Percentiles rank a stretch among this genome's conserved stretches.
Conservation (phyloP, 2,888 invertebrate genomes). For the Petrolisthes manimaculis region DNA sequence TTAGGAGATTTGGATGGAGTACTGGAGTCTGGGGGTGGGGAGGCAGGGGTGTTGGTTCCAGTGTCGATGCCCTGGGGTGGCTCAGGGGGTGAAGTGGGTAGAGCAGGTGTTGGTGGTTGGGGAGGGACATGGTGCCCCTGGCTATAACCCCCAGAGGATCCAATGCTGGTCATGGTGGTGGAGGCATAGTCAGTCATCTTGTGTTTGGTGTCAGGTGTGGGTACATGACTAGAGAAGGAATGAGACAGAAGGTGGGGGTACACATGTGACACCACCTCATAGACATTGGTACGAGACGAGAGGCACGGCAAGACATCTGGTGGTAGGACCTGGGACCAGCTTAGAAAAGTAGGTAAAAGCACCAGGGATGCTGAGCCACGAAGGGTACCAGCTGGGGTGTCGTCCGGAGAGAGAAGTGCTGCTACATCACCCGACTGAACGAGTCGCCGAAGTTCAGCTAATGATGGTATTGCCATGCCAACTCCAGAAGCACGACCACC, state of each 20-base stretch:
- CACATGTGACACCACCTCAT: conserved; percentile 64
- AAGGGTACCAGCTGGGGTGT: conserved; percentile 64
- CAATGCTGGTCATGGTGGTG: conserved; percentile 25
- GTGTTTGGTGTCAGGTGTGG: not conserved
- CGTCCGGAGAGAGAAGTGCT: conserved; percentile 64
- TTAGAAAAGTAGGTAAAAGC: conserved; percentile 83
- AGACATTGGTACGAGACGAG: conserved; percentile 60
- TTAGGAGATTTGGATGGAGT: not conserved
- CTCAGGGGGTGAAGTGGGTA: not conserved
- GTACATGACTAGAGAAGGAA: conserved; percentile 52
- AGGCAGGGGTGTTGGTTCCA: conserved; percentile 41
- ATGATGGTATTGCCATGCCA: conserved; percentile 69
- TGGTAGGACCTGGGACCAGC: conserved; percentile 50
- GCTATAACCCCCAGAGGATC: conserved; percentile 24
- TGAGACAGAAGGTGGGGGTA: conserved; percentile 65
- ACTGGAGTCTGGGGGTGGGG: not conserved
- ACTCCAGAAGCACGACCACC: conserved; percentile 43
- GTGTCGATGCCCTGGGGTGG: conserved; percentile 28
- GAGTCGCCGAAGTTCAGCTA: conserved; percentile 78
- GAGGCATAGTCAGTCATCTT: conserved; percentile 25
- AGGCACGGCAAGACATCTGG: conserved; percentile 56
- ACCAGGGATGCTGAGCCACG: conserved; percentile 76
- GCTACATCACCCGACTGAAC: conserved; percentile 77
- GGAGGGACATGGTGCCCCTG: conserved; percentile 19
- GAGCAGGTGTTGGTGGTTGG: not conserved